Percentiles rank a stretch among this genome's conserved stretches.
Conservation (phyloP, 2,113 vertebrate genomes). For the Hydropotes inermis region DNA sequence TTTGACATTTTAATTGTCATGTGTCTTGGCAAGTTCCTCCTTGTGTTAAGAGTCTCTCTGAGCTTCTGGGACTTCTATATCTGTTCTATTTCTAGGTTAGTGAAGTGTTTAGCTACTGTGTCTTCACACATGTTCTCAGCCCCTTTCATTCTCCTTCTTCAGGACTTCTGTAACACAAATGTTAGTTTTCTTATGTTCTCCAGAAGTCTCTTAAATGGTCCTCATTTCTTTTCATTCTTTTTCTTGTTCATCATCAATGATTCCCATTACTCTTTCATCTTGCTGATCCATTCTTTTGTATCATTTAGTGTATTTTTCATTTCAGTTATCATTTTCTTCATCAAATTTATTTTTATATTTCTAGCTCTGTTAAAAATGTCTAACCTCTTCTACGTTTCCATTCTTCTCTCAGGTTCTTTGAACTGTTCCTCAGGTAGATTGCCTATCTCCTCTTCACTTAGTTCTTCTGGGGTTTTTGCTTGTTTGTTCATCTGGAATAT, state of each 20-base stretch:
- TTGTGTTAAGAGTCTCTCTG: background rate
- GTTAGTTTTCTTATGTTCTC: background rate
- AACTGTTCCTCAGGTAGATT: background rate
- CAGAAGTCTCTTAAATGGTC: background rate
- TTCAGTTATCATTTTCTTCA: background rate
- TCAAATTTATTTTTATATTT: background rate
- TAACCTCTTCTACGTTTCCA: background rate
- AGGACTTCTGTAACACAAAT: background rate
- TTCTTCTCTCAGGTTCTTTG: background rate
- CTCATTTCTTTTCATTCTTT: background rate
- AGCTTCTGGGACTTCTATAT: background rate
- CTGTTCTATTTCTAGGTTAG: background rate
- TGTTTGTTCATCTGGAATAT: background rate
- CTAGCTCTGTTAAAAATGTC: background rate
- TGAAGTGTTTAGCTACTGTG: background rate
- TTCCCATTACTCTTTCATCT: background rate
- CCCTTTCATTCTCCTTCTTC: background rate
- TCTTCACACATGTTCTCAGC: background rate
- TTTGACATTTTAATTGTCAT: background rate
- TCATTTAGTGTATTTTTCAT: background rate
- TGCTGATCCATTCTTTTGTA: background rate
- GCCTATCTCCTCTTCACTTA: background rate
- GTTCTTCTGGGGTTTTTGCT: background rate
- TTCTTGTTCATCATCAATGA: background rate
- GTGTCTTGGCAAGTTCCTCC: background rate